These are phyloP conservation scores for Pyrocoelia pectoralis DNA, from an alignment of 2,888 invertebrate genomes.

Conservation along the genomic window DNA sequence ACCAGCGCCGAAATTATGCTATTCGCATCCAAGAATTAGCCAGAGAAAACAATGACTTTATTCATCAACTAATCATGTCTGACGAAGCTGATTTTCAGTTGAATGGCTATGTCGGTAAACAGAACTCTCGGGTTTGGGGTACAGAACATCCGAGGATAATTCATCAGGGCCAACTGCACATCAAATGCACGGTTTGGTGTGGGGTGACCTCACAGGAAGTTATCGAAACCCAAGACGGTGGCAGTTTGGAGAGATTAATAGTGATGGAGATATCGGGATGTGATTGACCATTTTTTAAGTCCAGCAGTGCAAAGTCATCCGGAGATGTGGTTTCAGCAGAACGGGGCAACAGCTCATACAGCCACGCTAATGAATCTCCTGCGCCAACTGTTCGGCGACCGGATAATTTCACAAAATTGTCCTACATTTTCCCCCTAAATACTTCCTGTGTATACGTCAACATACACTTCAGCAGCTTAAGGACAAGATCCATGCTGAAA, in stretches of 20 bases:
- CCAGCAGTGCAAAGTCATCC: constrained; percentile 5
- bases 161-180: constrained; percentile 9
- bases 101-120: no score
- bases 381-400: constrained; percentile 23
- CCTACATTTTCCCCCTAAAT: no score
- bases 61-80: no score
- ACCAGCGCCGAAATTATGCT: no score
- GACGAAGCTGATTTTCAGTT: no score
- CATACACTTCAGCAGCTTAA: no score
- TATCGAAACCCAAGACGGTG: constrained; percentile 5
- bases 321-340: constrained; percentile 31
- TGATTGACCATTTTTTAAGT: constrained; percentile 12
- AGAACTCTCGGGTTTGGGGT: constrained; percentile 5
- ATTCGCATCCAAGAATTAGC: no score
- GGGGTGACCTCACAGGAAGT: constrained; percentile 9
- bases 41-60: no score
- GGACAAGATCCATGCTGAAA: constrained; percentile 1
- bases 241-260: constrained; percentile 4
- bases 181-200: constrained; percentile 9
- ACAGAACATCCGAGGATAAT: constrained; percentile 4
- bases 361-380: constrained; percentile 27
- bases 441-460: constrained; percentile 8
- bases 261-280: constrained; percentile 9
- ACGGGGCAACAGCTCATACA: constrained; percentile 24
- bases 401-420: no score